Evolutionary conservation across 2,113 vertebrate species (phyloP), one percentile per base, ranked within the genome.

Genomic region (Tetrax tetrax): DNA sequence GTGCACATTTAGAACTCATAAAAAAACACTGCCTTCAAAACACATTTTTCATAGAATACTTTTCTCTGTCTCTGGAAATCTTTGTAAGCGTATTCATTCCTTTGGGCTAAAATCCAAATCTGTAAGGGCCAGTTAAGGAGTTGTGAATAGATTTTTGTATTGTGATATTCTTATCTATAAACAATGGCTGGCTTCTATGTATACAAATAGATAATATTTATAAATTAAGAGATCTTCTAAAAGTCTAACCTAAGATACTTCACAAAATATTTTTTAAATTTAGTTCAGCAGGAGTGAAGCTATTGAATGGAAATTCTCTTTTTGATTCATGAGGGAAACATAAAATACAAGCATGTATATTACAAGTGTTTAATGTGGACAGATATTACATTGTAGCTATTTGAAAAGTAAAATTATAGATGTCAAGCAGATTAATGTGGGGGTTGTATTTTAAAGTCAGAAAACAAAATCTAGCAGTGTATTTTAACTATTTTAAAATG

Each of bases 201-300:
- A n/a, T 10, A 68, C 35, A 93, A 82, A 35, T 14, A n/a, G 5
- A 33, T 37, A 53, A 54, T 29, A 66, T 61, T 74, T 81, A 54
- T 83, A 69, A 82, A 76, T 50, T 69, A 54, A 56, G 28, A 82
- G 5, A 13, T 43, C 13, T 1, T 70, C 16, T 23, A 7, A n/a
- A 83, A 92, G 10, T 72, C 21, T 83, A 29, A 78, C 6, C 14
- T 78, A 83, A 54, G 15, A 75, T 53, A 59, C 3, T 68, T 51
- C 12, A 43, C 17, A 10, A 90, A 82, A 50, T n/a, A 70, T 1
- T 10, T 83, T 80, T 78, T 11, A 12, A 70, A 81, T 83, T 61
- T 31, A 41, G 3, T 29, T 75, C 23, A 68, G 6, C 0, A 0
- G 1, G 2, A 82, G 23, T 56, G 4, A 82, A 2, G 3, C 25